phyloP scores from a whole-genome alignment of 2,888 invertebrate species.

The Melanostoma scalare region DNA sequence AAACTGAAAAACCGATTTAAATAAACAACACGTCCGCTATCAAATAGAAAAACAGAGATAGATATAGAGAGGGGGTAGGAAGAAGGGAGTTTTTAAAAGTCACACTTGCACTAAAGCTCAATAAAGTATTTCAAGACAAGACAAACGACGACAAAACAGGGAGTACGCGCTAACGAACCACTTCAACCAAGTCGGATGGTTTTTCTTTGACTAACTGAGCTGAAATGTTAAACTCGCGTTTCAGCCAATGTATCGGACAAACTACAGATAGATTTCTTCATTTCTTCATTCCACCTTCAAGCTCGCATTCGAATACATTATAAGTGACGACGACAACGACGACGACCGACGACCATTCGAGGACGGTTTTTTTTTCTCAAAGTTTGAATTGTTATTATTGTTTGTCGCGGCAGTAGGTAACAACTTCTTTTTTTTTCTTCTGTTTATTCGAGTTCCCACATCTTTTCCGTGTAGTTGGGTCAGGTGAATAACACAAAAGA shows the following conservation, averaged over 20 bases:
- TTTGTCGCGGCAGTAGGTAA: slow-evolving; percentile 39
- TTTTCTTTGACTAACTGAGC: slow-evolving; percentile 65
- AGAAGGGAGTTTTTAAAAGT: not conserved
- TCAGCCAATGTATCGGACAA: slow-evolving; percentile 36
- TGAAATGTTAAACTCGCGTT: slow-evolving; percentile 44
- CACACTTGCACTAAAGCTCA: slow-evolving; percentile 45
- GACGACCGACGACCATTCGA: slow-evolving; percentile 15
- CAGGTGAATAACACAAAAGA: slow-evolving; percentile 55
- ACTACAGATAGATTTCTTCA: slow-evolving; percentile 57
- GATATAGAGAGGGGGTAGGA: not conserved
- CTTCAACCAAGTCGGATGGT: slow-evolving; percentile 62
- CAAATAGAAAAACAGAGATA: not conserved
- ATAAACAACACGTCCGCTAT: slow-evolving; percentile 4
- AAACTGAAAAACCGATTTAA: slow-evolving; percentile 19
- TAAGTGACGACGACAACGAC: slow-evolving; percentile 20
- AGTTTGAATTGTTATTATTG: slow-evolving; percentile 48
- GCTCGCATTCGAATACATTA: slow-evolving; percentile 39
- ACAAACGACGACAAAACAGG: slow-evolving; percentile 26
- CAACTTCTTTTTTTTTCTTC: slow-evolving; percentile 16
- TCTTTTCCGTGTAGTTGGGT: slow-evolving; percentile 54
- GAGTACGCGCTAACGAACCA: slow-evolving; percentile 25
- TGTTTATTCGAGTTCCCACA: slow-evolving; percentile 44
- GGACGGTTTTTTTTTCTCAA: slow-evolving; percentile 22
- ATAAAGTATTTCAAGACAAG: slow-evolving; percentile 26
- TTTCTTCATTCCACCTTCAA: slow-evolving; percentile 59